Percentiles rank a stretch among this genome's conserved stretches.
These are phyloP conservation scores for Gila orcuttii DNA, from an alignment of 2,113 vertebrate genomes.

Conservation along the genomic window DNA sequence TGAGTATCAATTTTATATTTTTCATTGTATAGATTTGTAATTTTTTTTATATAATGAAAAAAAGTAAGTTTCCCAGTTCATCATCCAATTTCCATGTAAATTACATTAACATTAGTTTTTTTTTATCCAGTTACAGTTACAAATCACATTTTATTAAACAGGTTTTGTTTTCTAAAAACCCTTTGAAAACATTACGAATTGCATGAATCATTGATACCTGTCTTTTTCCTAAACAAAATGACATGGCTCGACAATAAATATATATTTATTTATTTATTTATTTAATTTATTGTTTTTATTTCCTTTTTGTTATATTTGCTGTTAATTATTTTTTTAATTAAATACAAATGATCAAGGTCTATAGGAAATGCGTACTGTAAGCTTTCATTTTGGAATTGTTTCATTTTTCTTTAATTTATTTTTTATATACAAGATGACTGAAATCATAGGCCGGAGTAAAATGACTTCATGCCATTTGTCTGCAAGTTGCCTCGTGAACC, in stretches of 20 bases:
- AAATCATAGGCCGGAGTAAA: background rate
- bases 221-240: background rate
- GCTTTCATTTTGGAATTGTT: background rate
- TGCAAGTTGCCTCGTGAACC: background rate
- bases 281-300: background rate
- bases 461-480: background rate
- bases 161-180: background rate
- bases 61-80: background rate
- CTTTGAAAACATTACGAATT: background rate
- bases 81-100: background rate
- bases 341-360: background rate
- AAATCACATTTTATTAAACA: background rate
- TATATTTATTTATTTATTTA: background rate
- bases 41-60: background rate
- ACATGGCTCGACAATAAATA: background rate
- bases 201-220: background rate
- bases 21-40: background rate
- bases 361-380: background rate
- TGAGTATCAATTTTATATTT: slow-evolving; percentile 66
- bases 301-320: background rate
- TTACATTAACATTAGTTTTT: background rate
- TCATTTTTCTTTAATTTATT: background rate
- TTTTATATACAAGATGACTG: background rate
- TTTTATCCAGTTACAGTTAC: background rate
- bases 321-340: background rate